Percentiles rank a stretch among this genome's conserved stretches.
Evolutionary conservation across 2,113 vertebrate genomes (phyloP).

Genomic region (Meleagris gallopavo): DNA sequence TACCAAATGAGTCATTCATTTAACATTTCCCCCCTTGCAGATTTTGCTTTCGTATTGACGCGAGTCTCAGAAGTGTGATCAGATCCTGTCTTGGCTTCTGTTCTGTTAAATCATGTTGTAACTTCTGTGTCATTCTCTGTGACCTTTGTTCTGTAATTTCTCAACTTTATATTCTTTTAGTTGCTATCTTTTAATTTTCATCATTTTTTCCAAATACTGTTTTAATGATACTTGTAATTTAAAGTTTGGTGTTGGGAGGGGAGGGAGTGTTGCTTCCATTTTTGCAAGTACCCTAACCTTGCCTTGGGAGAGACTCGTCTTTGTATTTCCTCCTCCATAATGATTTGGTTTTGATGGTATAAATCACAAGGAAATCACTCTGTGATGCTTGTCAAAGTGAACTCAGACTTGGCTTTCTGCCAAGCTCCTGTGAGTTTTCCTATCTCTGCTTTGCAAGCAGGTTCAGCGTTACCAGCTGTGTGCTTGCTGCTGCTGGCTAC

Average conservation of each 20-base stretch:
- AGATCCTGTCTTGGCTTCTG: not conserved
- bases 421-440: not conserved
- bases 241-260: not conserved
- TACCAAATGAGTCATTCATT: not conserved
- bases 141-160: not conserved
- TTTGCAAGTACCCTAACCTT: not conserved
- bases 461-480: not conserved
- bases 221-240: not conserved
- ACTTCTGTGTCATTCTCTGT: not conserved
- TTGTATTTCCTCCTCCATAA: not conserved
- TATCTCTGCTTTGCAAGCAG: not conserved
- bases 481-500: not conserved
- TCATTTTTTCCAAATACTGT: not conserved
- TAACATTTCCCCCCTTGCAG: not conserved
- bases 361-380: not conserved
- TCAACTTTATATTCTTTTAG: not conserved
- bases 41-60: not conserved
- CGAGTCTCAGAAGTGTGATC: not conserved
- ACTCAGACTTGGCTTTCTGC: not conserved
- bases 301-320: not conserved
- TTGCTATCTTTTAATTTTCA: not conserved
- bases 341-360: not conserved
- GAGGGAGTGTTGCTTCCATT: not conserved
- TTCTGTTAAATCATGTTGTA: not conserved
- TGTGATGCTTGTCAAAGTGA: not conserved